These are phyloP conservation scores for Aporrectodea caliginosa DNA, from an alignment of 1,140 invertebrate species.

Conservation along the genomic window DNA sequence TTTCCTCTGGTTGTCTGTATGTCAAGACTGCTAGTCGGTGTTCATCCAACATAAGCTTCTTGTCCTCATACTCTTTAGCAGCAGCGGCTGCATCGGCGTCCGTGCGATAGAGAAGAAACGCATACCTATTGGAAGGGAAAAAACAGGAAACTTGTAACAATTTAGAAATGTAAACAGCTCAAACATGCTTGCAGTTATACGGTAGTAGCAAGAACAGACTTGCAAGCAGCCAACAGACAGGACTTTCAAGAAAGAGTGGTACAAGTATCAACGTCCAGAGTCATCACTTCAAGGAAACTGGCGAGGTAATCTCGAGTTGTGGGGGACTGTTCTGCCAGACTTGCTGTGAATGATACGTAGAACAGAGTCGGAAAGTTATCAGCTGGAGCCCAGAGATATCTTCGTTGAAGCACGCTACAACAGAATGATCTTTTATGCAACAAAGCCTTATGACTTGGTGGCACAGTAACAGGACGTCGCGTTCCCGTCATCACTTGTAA, in stretches of 20 bases:
- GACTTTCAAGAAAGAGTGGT: background rate
- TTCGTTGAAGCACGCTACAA: too few relatives aligned
- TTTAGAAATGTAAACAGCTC: background rate
- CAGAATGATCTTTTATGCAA: too few relatives aligned
- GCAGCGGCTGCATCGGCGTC: background rate
- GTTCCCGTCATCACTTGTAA: too few relatives aligned
- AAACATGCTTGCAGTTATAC: background rate
- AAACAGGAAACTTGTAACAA: background rate
- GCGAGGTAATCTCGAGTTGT: background rate
- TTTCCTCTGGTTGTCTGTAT: background rate
- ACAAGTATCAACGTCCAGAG: background rate
- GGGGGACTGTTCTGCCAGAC: too few relatives aligned
- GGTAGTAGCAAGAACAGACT: too few relatives aligned
- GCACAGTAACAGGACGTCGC: too few relatives aligned
- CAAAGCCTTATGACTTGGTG: too few relatives aligned
- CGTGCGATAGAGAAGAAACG: background rate
- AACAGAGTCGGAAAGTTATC: too few relatives aligned
- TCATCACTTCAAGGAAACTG: background rate
- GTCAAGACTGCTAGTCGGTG: background rate
- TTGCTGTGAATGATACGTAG: too few relatives aligned
- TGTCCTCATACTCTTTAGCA: background rate
- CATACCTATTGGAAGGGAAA: background rate
- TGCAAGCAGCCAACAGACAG: background rate
- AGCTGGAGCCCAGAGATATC: too few relatives aligned
- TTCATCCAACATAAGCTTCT: background rate